phyloP scores from a whole-genome alignment of 2,888 invertebrate species.

The Lamellibrachia satsuma region DNA sequence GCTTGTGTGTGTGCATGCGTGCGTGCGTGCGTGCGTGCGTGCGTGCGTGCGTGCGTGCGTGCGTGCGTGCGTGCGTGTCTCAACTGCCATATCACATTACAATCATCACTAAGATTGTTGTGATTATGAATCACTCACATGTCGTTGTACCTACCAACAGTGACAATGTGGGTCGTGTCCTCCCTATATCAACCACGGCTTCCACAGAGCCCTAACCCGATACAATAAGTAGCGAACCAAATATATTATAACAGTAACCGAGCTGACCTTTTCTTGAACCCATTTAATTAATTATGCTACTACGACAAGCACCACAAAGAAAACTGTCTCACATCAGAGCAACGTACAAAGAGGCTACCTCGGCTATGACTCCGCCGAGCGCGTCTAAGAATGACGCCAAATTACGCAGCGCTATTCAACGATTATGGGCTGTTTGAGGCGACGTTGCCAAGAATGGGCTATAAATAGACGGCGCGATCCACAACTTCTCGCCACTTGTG shows the following conservation, averaged over 20 bases:
- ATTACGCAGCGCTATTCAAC: background rate
- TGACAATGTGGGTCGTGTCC: background rate
- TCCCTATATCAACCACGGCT: background rate
- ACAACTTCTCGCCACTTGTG: background rate
- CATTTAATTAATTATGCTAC: background rate
- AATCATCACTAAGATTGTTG: background rate
- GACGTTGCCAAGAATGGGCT: background rate
- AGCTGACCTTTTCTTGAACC: conserved; percentile 7
- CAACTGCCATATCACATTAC: background rate
- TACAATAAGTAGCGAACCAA: background rate
- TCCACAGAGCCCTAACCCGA: background rate
- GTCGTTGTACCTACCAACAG: background rate
- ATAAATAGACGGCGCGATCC: background rate
- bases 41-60: background rate
- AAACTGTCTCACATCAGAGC: background rate
- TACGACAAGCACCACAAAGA: background rate
- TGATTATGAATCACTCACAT: background rate
- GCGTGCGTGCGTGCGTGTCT: too few species aligned
- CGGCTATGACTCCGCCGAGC: background rate
- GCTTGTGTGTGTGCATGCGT: background rate
- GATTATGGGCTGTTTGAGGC: background rate
- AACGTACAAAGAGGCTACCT: background rate
- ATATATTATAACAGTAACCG: background rate
- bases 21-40: background rate
- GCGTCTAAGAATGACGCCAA: background rate